Evolutionary conservation across 2,888 invertebrate genomes (phyloP).

Genomic region (Caenorhabditis imperialis): DNA sequence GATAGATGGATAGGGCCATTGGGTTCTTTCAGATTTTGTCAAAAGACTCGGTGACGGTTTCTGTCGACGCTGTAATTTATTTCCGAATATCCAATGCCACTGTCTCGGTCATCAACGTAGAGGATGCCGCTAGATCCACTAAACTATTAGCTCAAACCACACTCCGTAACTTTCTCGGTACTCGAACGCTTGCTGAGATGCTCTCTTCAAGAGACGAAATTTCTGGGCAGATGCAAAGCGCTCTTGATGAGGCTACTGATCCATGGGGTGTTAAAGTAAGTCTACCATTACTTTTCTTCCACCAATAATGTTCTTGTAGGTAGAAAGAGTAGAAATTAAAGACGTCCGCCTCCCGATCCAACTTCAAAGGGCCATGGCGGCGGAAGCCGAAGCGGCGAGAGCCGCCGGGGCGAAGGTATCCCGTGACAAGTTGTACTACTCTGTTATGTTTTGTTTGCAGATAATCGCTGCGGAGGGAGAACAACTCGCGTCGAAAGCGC

Average conservation of each 20-base stretch:
- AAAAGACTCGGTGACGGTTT: constrained; percentile 96
- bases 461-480: constrained; percentile 81
- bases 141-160: constrained; percentile 79
- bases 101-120: constrained; percentile 93
- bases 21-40: constrained; percentile 90
- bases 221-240: constrained; percentile 87
- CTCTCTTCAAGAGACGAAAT: constrained; percentile 95
- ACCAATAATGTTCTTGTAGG: constrained; percentile 58
- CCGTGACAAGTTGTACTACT: constrained; percentile 32
- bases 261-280: constrained; percentile 79
- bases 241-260: constrained; percentile 80
- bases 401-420: constrained; percentile 72
- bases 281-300: constrained; percentile 1
- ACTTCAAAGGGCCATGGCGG: constrained; percentile 72
- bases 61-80: constrained; percentile 87
- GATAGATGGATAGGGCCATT: too few relatives aligned
- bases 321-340: constrained; percentile 92
- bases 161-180: constrained; percentile 90
- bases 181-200: constrained; percentile 94
- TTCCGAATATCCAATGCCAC: constrained; percentile 91
- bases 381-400: constrained; percentile 72
- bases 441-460: constrained; percentile 78
- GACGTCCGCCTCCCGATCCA: constrained; percentile 72
- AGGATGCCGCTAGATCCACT: constrained; percentile 84
- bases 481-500: constrained; percentile 85